These are phyloP conservation scores for Drosophila antonietae DNA, from an alignment of 2,888 invertebrate species.

Conservation along the genomic window DNA sequence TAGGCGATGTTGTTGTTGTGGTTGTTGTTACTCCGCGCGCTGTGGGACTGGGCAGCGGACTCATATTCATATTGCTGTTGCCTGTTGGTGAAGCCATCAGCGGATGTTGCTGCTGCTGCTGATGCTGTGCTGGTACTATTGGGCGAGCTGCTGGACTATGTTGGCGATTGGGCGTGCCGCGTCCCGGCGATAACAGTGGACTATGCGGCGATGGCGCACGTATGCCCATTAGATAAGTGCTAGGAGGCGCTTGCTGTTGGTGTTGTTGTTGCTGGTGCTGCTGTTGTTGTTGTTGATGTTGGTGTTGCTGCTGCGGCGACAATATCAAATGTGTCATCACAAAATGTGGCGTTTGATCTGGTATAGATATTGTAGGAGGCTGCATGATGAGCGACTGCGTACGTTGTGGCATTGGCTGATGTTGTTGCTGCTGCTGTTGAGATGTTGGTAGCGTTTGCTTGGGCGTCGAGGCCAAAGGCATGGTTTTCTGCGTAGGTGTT, in stretches of 20 bases:
- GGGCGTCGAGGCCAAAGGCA: constrained; percentile 66
- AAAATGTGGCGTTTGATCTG: constrained; percentile 84
- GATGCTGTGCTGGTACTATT: constrained; percentile 46
- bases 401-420: constrained; percentile 71
- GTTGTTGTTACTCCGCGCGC: constrained; percentile 64
- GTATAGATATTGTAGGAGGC: constrained; percentile 88
- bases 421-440: constrained; percentile 32
- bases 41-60: constrained; percentile 84
- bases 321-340: constrained; percentile 81
- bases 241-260: constrained; percentile 42
- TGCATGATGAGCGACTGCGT: constrained; percentile 86
- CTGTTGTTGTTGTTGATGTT: constrained; percentile 56
- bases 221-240: constrained; percentile 72
- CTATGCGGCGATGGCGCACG: constrained; percentile 83
- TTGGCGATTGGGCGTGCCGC: constrained; percentile 70
- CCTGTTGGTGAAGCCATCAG: constrained; percentile 58
- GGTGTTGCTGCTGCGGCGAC: constrained; percentile 67
- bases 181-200: constrained; percentile 77
- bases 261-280: constrained; percentile 60
- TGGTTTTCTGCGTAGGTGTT: constrained; percentile 53
- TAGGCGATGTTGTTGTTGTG: constrained; percentile 52
- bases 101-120: constrained; percentile 51
- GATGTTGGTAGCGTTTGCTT: constrained; percentile 60
- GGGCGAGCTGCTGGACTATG: constrained; percentile 64
- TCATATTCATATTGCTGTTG: constrained; percentile 52